These are phyloP conservation scores for Paradoxurus hermaphroditus DNA, from an alignment of 2,113 vertebrate genomes.

Conservation along the genomic window DNA sequence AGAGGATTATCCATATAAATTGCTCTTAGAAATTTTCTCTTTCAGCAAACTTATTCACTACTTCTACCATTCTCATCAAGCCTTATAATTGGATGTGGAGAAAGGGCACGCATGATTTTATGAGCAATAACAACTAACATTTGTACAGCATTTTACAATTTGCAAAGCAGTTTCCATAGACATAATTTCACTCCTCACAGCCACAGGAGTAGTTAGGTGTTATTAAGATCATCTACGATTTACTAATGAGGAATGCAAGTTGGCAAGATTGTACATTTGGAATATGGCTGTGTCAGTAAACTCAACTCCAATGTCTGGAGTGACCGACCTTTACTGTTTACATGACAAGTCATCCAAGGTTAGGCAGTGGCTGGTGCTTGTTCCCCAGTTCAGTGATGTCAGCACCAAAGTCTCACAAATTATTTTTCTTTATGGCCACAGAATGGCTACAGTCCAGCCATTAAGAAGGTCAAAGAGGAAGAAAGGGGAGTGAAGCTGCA, in stretches of 20 bases:
- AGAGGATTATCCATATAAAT: not conserved
- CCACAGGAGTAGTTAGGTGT: not conserved
- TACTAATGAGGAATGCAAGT: not conserved
- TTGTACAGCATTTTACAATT: not conserved
- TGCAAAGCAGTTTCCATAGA: slow-evolving; percentile 17
- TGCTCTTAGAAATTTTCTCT: not conserved
- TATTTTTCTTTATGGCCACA: not conserved
- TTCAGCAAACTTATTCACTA: not conserved
- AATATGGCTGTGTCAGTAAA: not conserved
- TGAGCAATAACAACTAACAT: slow-evolving; percentile 1
- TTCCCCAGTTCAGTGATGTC: too few species aligned
- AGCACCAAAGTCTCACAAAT: not conserved
- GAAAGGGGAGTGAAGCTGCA: not conserved
- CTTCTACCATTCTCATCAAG: not conserved
- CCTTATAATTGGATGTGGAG: slow-evolving; percentile 36
- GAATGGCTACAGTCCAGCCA: not conserved
- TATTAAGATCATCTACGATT: slow-evolving; percentile 20
- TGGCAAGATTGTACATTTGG: not conserved
- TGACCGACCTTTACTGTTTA: not conserved
- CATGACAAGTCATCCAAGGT: not conserved
- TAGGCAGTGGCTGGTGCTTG: too few species aligned
- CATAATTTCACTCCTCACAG: not conserved
- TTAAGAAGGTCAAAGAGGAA: not conserved
- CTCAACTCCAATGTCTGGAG: not conserved
- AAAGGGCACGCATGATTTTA: not conserved